Base-by-base conservation (phyloP, 1,140 invertebrate species). In the Monochamus saltuarius region DNA sequence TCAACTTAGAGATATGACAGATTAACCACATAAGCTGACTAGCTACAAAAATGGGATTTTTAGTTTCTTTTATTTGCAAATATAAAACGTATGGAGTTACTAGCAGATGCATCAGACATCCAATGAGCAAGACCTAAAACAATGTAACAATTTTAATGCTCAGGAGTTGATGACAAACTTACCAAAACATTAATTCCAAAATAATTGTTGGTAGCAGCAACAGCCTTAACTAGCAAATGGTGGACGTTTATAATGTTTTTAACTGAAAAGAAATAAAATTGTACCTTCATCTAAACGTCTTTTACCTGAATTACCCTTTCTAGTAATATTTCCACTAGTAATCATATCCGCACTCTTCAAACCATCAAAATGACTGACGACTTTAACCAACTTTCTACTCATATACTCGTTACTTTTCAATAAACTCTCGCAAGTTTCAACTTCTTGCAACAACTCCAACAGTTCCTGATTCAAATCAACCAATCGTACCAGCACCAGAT, bases 31-130 rank as follows among this genome's bases (percentile, higher is more conserved):
- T 19, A 9, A 38, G 9, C 17, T 54, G 36, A 13, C 17, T 13
- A 38, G 4, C n/a, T 39, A 38, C 39, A 16, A 14, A 17, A 9
- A 17, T 39, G n/a, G 13, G 4, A 17, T 54, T 17, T 22, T 54
- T 16, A 17, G 17, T 35, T 10, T 3, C 13, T 34, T 14, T n/a
- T 35, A 45, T 19, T 45, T 56, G 7, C 11, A 29, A n/a, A 35
- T 36, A 13, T 10, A 56, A 13, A 19, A 43, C 35, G 36, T 56
- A 56, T 34, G 42, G 54, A 13, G 54, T 56, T 0, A 56, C 39
- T 13, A 56, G 34, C 2, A 56, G 34, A n/a, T 56, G 54, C 11
- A 56, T 22, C 11, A 56, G 40, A 35, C 54, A 56, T 34, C 54
- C 37, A n/a, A 56, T 16, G 29, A 56, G 9, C 8, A 56, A 9